Evolutionary conservation across 2,113 vertebrate genomes (phyloP), one percentile per base, ranked within the genome.

Genomic region (Phyllopteryx taeniolatus): DNA sequence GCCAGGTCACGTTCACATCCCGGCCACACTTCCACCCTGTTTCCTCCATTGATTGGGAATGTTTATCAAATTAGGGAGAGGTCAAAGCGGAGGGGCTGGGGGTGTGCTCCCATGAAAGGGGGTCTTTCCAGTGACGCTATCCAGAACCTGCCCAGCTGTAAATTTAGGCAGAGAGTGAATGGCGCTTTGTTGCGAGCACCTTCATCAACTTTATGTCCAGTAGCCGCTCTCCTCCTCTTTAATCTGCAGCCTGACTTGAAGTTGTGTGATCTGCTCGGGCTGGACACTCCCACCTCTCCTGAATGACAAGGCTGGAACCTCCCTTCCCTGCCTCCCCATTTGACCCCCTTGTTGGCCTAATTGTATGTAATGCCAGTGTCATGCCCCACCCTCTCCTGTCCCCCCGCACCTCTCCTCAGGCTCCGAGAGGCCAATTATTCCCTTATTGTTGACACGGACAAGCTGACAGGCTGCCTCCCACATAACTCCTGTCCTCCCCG

Each of bases 41-140:
- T 91, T 90, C 89, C 89, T 90, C 80, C 81, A 82, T 86, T 90
- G 90, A 91, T 89, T 90, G 87, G 85, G 80, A 86, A 83, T 88
- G 83, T 91, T 90, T 89, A 86, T 89, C 89, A 88, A 81, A 88
- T 88, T 84, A 87, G 80, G 51, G 57, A 80, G 66, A 87, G 88
- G 90, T 91, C 89, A 89, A 86, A 83, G 76, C 14, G 14, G 35
- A 27, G 66, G 15, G 15, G 44, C 4, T 6, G 35, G 64, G 43
- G 20, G 63, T 19, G 20, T n/a, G 8, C 3, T 57, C 56, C 27
- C n/a, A 35, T 1, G 31, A 35, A 15, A 81, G 75, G 77, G 71
- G 84, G 83, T 86, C 81, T 79, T 78, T 83, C 80, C 84, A 84
- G 57, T 87, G 89, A 91, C 63, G 67, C 70, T 87, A 80, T 87